Evolutionary conservation across 2,113 vertebrate species (phyloP).

Genomic region (Scolopax mira): DNA sequence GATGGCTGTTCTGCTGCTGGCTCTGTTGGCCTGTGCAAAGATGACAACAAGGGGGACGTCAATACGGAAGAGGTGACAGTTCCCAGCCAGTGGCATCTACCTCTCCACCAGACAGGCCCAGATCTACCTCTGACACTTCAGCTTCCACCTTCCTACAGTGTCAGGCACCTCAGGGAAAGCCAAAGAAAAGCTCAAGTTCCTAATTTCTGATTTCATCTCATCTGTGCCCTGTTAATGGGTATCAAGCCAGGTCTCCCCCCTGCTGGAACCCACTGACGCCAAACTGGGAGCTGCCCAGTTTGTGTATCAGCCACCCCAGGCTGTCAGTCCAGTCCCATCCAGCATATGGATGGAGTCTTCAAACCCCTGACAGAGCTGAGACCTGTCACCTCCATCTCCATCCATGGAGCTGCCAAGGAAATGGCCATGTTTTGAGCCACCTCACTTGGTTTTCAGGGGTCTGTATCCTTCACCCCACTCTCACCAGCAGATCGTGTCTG

Average conservation of each 20-base stretch:
- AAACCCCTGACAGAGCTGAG: not conserved
- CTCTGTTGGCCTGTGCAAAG: slow-evolving; percentile 86
- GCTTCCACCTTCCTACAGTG: not conserved
- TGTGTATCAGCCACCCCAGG: not conserved
- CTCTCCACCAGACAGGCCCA: not conserved
- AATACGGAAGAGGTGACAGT: not conserved
- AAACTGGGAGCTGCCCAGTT: not conserved
- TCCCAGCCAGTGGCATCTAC: slow-evolving; percentile 21
- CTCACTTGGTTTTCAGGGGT: not conserved
- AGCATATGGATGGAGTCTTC: not conserved
- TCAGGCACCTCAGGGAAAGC: not conserved
- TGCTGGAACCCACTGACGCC: not conserved
- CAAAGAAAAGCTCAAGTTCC: not conserved
- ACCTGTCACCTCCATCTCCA: not conserved
- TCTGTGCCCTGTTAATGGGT: not conserved
- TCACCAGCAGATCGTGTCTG: not conserved
- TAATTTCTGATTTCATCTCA: not conserved
- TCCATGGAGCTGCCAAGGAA: not conserved
- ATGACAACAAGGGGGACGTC: slow-evolving; percentile 56
- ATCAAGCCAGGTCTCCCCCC: not conserved
- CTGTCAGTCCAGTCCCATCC: not conserved
- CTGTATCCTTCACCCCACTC: not conserved
- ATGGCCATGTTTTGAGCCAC: accelerated
- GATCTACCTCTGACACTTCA: not conserved
- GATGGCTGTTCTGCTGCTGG: slow-evolving; percentile 89